phyloP scores from a whole-genome alignment of 2,113 vertebrate genomes.

The Pseudorectes ferrugineus region DNA sequence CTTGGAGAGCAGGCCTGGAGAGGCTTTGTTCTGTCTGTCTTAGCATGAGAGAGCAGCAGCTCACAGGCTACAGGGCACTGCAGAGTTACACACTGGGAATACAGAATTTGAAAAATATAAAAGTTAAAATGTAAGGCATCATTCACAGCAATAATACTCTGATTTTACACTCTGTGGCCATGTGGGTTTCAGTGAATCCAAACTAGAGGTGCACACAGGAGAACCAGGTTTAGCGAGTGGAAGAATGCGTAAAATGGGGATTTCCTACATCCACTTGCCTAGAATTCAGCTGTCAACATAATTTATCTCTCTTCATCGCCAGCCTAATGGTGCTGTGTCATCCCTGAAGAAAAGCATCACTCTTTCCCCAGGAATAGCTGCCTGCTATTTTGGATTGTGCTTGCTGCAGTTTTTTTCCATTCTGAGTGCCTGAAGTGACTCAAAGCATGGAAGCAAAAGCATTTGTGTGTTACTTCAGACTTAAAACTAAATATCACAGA shows the following conservation, averaged over 20 bases:
- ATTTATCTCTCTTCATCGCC: not conserved
- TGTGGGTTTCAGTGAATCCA: not conserved
- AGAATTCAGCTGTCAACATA: not conserved
- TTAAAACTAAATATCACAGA: not conserved
- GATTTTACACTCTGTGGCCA: not conserved
- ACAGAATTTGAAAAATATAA: too few relatives aligned
- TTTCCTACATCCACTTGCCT: not conserved
- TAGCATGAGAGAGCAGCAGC: too few relatives aligned
- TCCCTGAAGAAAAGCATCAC: not conserved
- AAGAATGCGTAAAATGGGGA: not conserved
- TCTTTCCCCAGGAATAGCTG: not conserved
- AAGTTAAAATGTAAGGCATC: too few relatives aligned
- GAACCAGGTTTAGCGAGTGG: not conserved
- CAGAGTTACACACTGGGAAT: too few relatives aligned
- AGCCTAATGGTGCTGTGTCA: not conserved
- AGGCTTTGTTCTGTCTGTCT: too few relatives aligned
- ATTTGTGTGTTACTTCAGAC: not conserved
- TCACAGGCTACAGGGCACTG: too few relatives aligned
- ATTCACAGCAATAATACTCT: not conserved
- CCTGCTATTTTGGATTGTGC: not conserved
- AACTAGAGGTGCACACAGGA: not conserved
- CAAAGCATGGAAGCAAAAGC: not conserved
- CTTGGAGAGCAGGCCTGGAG: too few relatives aligned
- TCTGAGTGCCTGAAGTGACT: not conserved
- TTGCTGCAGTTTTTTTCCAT: not conserved